A percentile compares a stretch with the other conserved stretches of the same genome.
Evolutionary conservation across 1,140 invertebrate species (phyloP).

Genomic region (Lordiphosa clarofinis): DNA sequence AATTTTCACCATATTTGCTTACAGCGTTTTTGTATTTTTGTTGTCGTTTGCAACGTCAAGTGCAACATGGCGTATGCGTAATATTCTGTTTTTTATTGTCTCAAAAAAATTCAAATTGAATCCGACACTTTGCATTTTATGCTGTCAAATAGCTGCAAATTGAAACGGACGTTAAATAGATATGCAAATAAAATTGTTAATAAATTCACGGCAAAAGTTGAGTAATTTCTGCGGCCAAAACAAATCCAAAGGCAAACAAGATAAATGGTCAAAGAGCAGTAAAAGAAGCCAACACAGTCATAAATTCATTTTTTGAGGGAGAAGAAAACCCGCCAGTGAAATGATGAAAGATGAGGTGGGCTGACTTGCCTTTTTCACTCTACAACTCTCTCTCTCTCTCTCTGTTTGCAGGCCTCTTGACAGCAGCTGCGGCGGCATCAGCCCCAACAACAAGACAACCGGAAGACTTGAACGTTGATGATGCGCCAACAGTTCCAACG

Average conservation of each 20-base stretch:
- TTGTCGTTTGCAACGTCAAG: constrained; percentile 25
- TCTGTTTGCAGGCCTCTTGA: constrained; percentile 34
- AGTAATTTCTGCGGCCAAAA: constrained; percentile 42
- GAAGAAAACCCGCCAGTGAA: constrained; percentile 14
- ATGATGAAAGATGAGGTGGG: constrained; percentile 26
- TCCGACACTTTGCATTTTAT: constrained; percentile 35
- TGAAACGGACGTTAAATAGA: constrained; percentile 20
- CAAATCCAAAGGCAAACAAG: constrained; percentile 46
- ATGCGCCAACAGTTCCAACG: constrained; percentile 22
- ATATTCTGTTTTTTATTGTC: constrained; percentile 34
- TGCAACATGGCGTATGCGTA: constrained; percentile 42
- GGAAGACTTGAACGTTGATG: constrained; percentile 31
- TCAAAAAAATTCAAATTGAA: constrained; percentile 39
- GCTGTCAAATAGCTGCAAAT: constrained; percentile 28
- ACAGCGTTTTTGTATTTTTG: constrained; percentile 43
- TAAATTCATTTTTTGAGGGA: constrained; percentile 33
- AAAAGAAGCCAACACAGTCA: constrained; percentile 26
- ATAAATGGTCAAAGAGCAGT: constrained; percentile 25
- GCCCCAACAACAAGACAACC: constrained; percentile 26
- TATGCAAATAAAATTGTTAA: constrained; percentile 41
- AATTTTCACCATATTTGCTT: constrained; percentile 25
- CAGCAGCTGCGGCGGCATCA: constrained; percentile 28
- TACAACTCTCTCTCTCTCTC: background rate
- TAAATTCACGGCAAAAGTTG: constrained; percentile 47
- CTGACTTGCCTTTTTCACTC: constrained; percentile 9